Percentiles rank a stretch among this genome's conserved stretches.
Conservation (phyloP, 2,888 invertebrate species). For the Oxycera nigricornis region DNA sequence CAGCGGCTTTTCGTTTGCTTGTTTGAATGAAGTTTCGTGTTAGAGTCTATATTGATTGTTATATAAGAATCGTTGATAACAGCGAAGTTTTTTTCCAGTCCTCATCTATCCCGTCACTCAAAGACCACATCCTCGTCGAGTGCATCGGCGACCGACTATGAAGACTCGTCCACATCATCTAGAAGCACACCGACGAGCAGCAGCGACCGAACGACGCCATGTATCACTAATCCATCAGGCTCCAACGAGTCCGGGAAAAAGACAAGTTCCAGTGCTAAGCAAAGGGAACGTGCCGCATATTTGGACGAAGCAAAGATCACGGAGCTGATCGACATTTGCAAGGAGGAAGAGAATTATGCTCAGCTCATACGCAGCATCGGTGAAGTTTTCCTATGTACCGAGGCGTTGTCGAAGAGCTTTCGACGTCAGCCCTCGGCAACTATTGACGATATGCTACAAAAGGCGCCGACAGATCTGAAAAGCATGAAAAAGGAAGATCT, state of each 20-base stretch:
- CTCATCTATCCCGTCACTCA: constrained; percentile 42
- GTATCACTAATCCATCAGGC: constrained; percentile 36
- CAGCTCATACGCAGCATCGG: constrained; percentile 78
- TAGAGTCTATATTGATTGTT: too few relatives aligned
- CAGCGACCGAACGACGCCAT: constrained; percentile 19
- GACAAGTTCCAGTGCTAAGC: constrained; percentile 13
- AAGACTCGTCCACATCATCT: constrained; percentile 42
- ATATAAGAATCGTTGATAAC: too few relatives aligned
- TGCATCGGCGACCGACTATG: constrained; percentile 33
- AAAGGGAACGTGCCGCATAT: constrained; percentile 47
- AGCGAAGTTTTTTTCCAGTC: constrained; percentile 30
- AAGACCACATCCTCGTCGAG: constrained; percentile 40
- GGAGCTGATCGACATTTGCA: constrained; percentile 78
- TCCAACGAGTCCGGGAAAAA: constrained; percentile 29
- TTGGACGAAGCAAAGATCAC: constrained; percentile 72
- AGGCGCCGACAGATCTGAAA: constrained; percentile 65
- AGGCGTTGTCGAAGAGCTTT: constrained; percentile 78
- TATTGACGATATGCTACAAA: constrained; percentile 64
- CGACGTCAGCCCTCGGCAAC: constrained; percentile 63
- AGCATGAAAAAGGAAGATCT: constrained; percentile 75
- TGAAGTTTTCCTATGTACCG: constrained; percentile 75
- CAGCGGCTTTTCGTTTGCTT: neutral
- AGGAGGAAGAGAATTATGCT: constrained; percentile 72
- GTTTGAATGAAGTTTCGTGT: neutral
- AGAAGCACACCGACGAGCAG: constrained; percentile 38